Conservation (phyloP, 53 echinoderm and acorn worm species). For the Actinopyga echinites region DNA sequence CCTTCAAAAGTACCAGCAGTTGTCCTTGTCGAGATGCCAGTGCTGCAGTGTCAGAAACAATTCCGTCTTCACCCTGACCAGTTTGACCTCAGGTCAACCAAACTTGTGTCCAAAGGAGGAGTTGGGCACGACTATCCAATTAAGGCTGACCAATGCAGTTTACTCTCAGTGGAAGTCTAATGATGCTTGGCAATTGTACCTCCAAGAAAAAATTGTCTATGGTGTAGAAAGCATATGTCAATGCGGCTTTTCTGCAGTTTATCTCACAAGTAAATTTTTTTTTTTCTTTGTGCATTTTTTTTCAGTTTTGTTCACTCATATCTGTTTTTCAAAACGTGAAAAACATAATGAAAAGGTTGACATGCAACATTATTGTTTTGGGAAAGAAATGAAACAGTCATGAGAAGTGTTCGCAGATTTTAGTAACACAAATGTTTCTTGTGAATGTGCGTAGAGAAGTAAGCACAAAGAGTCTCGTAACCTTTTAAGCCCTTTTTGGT, state of each 20-base stretch:
- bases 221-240: slow-evolving; percentile 71
- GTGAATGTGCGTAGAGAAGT: too few species aligned
- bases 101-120: slow-evolving; percentile 59
- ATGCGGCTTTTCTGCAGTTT: slow-evolving; percentile 66
- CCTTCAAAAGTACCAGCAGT: not conserved
- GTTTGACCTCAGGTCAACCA: slow-evolving; percentile 48
- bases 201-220: slow-evolving; percentile 55
- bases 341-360: too few species aligned
- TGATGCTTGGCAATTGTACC: slow-evolving; percentile 24
- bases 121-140: slow-evolving; percentile 60
- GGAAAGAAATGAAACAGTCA: too few species aligned
- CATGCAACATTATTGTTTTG: too few species aligned
- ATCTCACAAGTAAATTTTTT: not conserved
- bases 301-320: too few species aligned
- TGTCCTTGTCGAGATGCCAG: slow-evolving; percentile 63
- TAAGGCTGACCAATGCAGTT: slow-evolving; percentile 71
- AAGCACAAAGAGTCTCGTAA: too few species aligned
- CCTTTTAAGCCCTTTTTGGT: too few species aligned
- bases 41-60: slow-evolving; percentile 57
- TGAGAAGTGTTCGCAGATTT: too few species aligned
- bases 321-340: too few species aligned
- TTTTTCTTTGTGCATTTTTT: too few species aligned
- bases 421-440: too few species aligned
- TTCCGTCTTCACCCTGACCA: slow-evolving; percentile 56
- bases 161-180: slow-evolving; percentile 63